Evolutionary conservation across 2,888 invertebrate genomes (phyloP).

Genomic region (Philonicus albiceps): DNA sequence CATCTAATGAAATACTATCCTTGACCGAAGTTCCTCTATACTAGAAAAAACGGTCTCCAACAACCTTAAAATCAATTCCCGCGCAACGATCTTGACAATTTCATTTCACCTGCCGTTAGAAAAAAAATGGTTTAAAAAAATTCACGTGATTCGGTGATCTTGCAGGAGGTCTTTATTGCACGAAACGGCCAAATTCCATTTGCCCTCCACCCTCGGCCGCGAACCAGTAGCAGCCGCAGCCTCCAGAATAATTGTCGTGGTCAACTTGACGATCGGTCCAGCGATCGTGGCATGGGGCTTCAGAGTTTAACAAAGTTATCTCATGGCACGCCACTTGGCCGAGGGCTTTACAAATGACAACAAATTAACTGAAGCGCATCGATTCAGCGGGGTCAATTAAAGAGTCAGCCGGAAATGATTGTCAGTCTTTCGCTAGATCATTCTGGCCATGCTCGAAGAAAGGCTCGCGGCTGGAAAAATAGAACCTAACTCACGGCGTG

Average conservation of each 20-base stretch:
- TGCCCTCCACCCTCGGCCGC: not conserved
- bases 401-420: slow-evolving; percentile 60
- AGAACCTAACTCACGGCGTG: not conserved
- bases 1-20: not conserved
- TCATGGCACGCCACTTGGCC: slow-evolving; percentile 1
- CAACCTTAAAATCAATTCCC: not conserved
- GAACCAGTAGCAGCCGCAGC: not conserved
- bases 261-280: not conserved
- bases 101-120: slow-evolving; percentile 3
- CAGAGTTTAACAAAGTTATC: not conserved
- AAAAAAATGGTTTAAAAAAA: not conserved
- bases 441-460: not conserved
- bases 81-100: slow-evolving; percentile 7
- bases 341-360: slow-evolving; percentile 14
- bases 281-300: not conserved
- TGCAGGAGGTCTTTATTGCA: not conserved
- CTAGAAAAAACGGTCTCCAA: not conserved
- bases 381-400: slow-evolving; percentile 54
- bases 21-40: not conserved
- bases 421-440: slow-evolving; percentile 50
- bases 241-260: not conserved
- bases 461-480: not conserved
- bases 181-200: not conserved
- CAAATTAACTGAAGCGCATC: slow-evolving; percentile 42
- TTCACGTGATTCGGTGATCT: slow-evolving; percentile 2